Base-by-base conservation (phyloP, 2,888 invertebrate genomes). In the Hirtodrosophila histrioides region DNA sequence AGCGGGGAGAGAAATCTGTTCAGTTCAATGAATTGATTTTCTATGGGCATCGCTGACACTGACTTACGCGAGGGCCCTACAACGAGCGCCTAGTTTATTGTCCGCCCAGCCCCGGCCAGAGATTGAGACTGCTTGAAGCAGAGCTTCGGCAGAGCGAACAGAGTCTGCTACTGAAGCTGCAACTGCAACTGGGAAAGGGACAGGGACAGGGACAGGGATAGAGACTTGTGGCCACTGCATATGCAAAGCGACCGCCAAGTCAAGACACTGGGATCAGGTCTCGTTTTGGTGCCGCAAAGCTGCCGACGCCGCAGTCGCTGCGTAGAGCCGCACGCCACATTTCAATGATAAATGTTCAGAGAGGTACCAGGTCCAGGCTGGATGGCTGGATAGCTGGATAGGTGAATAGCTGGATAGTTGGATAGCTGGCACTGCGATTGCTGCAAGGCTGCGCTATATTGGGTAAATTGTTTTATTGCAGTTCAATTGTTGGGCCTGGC, bases 401-500 rank as follows among this genome's bases (percentile, higher is more conserved):
- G 17, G 17, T 17, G 17, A 17, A 27, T 64, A 37, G 57, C 10
- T 61, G 41, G 27, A 37, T 53, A 40, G 49, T 17, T 36, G 65
- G 29, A 39, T 51, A 53, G 44, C 27, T 71, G 69, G 48, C 61
- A 72, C 77, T 77, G 78, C 78, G 89, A 88, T 87, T 85, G 89
- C 88, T 88, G 70, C 75, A 65, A 66, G 63, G 37, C 87, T 87
- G 77, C 87, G 88, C 84, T 84, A 84, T 84, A 88, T 84, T 88
- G 87, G 84, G 90, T 90, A 90, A 90, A 89, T 89, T 89, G 90
- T 90, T 89, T 89, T 89, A 89, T 89, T 89, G 90, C 90, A 88
- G 90, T 89, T 89, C 84, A 84, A 84, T 84, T 84, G 84, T 84
- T 88, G 83, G 68, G 77, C 80, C 78, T 75, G 80, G 78, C 61